Evolutionary conservation across 1,140 invertebrate species (phyloP).

Genomic region (Plectrocnemia conspersa): DNA sequence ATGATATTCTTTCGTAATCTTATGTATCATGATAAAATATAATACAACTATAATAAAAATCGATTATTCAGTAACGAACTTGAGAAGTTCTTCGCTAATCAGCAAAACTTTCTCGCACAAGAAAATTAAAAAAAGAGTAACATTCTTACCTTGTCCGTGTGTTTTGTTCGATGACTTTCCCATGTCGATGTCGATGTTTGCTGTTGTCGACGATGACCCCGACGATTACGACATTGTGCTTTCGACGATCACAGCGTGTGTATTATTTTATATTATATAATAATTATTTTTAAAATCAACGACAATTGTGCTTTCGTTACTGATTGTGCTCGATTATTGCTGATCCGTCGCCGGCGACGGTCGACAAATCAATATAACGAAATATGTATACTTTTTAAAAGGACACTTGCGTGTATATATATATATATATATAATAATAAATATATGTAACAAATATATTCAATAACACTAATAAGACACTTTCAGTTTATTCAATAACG

Average conservation of each 20-base stretch:
- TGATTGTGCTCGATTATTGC: too few relatives aligned
- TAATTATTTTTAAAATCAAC: slow-evolving; percentile 12
- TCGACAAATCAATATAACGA: too few relatives aligned
- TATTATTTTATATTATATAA: background rate
- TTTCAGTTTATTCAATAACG: slow-evolving; percentile 6
- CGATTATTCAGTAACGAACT: too few relatives aligned
- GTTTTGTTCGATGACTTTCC: slow-evolving; percentile 54
- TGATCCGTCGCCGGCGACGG: too few relatives aligned
- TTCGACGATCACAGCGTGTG: background rate
- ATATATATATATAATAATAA: slow-evolving; percentile 8
- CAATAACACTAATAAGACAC: slow-evolving; percentile 25
- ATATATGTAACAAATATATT: too few relatives aligned
- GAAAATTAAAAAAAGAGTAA: background rate
- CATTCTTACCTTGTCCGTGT: slow-evolving; percentile 51
- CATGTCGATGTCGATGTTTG: slow-evolving; percentile 42
- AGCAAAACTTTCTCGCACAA: too few relatives aligned
- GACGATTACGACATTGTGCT: slow-evolving; percentile 1
- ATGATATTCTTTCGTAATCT: too few relatives aligned
- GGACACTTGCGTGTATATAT: background rate
- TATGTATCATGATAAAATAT: too few relatives aligned
- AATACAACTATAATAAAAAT: too few relatives aligned
- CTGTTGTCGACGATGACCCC: slow-evolving; percentile 2
- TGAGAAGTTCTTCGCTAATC: too few relatives aligned
- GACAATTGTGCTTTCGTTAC: too few relatives aligned
- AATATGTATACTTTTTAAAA: slow-evolving; percentile 1